Base-by-base conservation (phyloP, 2,113 vertebrate species). In the Uria aalge region DNA sequence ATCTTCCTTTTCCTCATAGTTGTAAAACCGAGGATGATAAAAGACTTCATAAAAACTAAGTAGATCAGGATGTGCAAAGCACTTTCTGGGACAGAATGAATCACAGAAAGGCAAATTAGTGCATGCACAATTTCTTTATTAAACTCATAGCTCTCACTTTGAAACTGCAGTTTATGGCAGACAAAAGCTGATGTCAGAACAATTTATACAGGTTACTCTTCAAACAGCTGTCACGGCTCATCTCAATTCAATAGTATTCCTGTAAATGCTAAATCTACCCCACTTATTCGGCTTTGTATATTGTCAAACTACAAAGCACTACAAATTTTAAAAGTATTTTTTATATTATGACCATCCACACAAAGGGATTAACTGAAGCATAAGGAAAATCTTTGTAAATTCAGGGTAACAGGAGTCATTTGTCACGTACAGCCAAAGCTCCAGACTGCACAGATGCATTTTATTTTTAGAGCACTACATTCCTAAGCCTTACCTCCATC, bases 381-480 rank as follows among this genome's bases (percentile, higher is more conserved):
- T 36, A 68, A 64, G 32, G 29, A 41, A 34, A 27, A 40, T 5
- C 36, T 50, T 30, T 29, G 38, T 32, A 50, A 67, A 78, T 78
- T 81, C 73, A 78, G 73, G 71, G 53, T 81, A 92, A 59, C 18
- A 27, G 68, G 64, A 89, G 23, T 1, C 50, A 80, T 55, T 74
- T 86, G 60, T 92, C 84, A 74, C 0, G 0, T 48, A 74, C 57
- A 85, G 59, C 8, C 18, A 43, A 57, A 88, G 63, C 72, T 63
- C 47, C 52, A 24, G 9, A 15, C 72, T 76, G 86, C 73, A 95
- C 80, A 92, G 52, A 80, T 50, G 53, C 10, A 1, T 7, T n/a
- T 72, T 92, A 82, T 91, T 96, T 92, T 62, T 90, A 86, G 77
- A 95, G 79, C n/a, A 63, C 48, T 29, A 23, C 81, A 79, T 79